Conservation (phyloP, 2,113 vertebrate species). For the Rutilus rutilus region DNA sequence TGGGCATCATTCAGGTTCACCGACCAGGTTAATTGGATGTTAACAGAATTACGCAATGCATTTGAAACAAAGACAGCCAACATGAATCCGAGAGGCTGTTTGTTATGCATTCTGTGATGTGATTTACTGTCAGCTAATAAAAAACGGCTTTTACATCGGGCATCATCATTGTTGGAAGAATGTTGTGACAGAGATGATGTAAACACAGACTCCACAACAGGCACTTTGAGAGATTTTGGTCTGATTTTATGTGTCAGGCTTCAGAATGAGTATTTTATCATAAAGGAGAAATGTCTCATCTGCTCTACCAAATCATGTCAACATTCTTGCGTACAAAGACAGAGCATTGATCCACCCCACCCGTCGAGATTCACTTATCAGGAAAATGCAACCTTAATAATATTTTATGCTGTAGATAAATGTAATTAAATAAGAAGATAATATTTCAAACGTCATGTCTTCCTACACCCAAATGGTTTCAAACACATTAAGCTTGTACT, state of each 20-base stretch:
- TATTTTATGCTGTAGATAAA: neutral
- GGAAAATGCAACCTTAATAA: neutral
- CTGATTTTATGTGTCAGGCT: slow-evolving; percentile 15
- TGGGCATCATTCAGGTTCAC: slow-evolving; percentile 61
- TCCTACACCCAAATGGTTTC: neutral
- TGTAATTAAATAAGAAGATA: neutral
- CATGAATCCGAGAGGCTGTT: slow-evolving; percentile 11
- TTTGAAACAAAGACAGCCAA: slow-evolving; percentile 35
- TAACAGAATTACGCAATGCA: slow-evolving; percentile 59
- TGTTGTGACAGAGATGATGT: slow-evolving; percentile 17
- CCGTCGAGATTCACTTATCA: neutral
- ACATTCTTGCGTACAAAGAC: neutral
- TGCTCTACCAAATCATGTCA: neutral
- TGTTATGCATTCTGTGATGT: slow-evolving; percentile 17
- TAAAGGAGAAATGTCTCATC: slow-evolving; percentile 25
- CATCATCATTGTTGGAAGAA: slow-evolving; percentile 24
- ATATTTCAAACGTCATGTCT: neutral
- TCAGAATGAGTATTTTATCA: slow-evolving; percentile 31
- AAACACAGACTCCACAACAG: neutral
- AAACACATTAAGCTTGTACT: neutral
- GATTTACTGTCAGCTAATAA: slow-evolving; percentile 31
- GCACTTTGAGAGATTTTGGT: slow-evolving; percentile 6
- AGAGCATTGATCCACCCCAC: neutral
- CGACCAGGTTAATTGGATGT: slow-evolving; percentile 67
- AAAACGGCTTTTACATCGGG: slow-evolving; percentile 16